Base-by-base conservation (phyloP, 2,113 vertebrate species). In the Dunckerocampus dactyliophorus region DNA sequence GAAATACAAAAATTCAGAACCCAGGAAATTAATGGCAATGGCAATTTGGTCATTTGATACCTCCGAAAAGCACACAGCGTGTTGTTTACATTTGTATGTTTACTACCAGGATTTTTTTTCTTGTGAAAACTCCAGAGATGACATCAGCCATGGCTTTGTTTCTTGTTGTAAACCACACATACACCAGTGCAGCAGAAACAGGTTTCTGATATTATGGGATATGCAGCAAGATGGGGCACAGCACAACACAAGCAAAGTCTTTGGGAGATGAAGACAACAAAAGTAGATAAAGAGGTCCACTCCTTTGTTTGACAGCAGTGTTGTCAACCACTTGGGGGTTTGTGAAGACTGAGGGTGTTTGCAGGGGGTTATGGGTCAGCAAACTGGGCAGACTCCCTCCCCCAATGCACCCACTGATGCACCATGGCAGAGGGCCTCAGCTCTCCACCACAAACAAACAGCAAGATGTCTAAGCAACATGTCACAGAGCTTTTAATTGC, bases 401-500 rank as follows among this genome's bases (percentile, higher is more conserved):
- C 77, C 75, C 67, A 71, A 74, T 81, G 82, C 79, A 54, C 63
- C 67, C 67, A 76, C 79, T 83, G 80, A 85, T 85, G 70, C 60
- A 67, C 70, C 71, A 24, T 71, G 69, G 82, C 80, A 75, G 78
- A 84, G 75, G 82, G 79, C 85, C 82, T 80, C 76, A 75, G 76
- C 76, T 77, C 77, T 76, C 63, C 67, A 78, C 83, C 76, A 74
- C 81, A 89, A 89, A 88, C 85, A 87, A 88, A 87, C 72, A 72
- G 66, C 78, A 82, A 85, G 81, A 85, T 89, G 85, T 89, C 87
- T 74, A 65, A 79, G 81, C 82, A 82, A 79, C 85, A 83, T 87
- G 85, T 86, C 87, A 87, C 80, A 64, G 57, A 77, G 82, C 83
- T 82, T 86, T 87, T 88, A 89, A 89, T 90, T 86, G 82, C 87